These are phyloP conservation scores for Andricus grossulariae DNA, from an alignment of 1,140 invertebrate genomes.

Conservation along the genomic window DNA sequence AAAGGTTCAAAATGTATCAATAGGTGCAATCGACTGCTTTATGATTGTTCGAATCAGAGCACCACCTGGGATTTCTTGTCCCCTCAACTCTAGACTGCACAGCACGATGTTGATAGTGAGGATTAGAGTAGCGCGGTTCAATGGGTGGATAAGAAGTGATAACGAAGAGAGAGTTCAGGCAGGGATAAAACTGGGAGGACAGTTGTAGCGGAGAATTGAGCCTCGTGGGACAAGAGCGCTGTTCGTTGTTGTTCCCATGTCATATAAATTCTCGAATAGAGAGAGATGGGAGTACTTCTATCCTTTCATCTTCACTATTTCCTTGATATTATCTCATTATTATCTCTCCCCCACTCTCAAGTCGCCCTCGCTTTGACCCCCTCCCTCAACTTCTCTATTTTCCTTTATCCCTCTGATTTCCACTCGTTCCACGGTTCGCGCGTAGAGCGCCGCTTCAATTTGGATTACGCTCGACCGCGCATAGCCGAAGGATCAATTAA, in stretches of 20 bases:
- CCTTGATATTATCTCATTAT: neutral
- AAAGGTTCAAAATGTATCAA: no score
- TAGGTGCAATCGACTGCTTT: no score
- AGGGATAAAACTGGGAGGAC: slow-evolving; percentile 4
- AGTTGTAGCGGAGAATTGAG: slow-evolving; percentile 12
- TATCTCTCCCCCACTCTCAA: neutral
- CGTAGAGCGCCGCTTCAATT: slow-evolving; percentile 54
- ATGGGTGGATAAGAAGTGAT: neutral
- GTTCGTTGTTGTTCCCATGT: slow-evolving; percentile 10
- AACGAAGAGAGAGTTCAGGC: neutral
- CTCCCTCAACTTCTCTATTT: neutral
- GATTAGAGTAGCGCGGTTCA: slow-evolving; percentile 25
- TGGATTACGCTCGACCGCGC: slow-evolving; percentile 68
- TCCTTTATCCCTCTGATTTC: neutral
- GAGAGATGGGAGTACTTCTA: neutral
- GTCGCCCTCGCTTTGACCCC: neutral
- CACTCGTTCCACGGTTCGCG: slow-evolving; percentile 2
- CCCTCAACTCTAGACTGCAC: neutral
- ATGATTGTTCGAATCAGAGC: no score
- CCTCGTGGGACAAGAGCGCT: slow-evolving; percentile 12
- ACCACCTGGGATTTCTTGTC: no score
- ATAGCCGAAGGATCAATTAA: slow-evolving; percentile 74
- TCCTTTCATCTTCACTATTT: neutral
- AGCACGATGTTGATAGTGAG: slow-evolving; percentile 13
- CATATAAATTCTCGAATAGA: neutral